These are phyloP conservation scores for Scomberomorus guttatus DNA, from an alignment of 2,797 vertebrate species.

Conservation along the genomic window DNA sequence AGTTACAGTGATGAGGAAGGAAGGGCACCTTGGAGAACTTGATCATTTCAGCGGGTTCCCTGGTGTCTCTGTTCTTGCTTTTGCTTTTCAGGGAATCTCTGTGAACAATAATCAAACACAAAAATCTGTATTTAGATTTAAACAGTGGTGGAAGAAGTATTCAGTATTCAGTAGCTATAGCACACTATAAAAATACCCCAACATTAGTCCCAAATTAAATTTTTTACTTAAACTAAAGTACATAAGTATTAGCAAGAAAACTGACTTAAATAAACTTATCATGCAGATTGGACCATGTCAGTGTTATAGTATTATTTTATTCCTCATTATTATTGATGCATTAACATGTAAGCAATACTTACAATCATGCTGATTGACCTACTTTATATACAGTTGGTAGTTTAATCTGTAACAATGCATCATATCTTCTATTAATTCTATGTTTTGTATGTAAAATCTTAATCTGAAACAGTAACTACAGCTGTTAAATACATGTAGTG, in stretches of 20 bases:
- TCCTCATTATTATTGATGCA: not conserved
- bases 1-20: not conserved
- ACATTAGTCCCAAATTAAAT: not conserved
- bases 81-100: conserved; percentile 77
- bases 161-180: not conserved
- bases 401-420: not conserved
- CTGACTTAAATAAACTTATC: not conserved
- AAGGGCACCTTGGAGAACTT: conserved; percentile 90
- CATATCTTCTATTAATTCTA: not conserved
- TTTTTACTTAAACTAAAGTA: not conserved
- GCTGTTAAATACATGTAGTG: not conserved
- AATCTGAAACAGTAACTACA: not conserved
- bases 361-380: no score
- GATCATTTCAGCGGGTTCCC: conserved; percentile 86
- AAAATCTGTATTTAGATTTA: no score
- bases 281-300: not conserved
- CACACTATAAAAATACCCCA: no score
- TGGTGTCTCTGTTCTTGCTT: conserved; percentile 74
- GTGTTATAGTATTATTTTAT: not conserved
- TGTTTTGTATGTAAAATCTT: not conserved
- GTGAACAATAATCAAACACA: conserved; percentile 33
- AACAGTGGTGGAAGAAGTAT: not conserved
- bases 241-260: not conserved
- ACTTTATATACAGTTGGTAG: not conserved
- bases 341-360: not conserved